Evolutionary conservation across 2,888 invertebrate species (phyloP).

Genomic region (Galerucella pusilla): DNA sequence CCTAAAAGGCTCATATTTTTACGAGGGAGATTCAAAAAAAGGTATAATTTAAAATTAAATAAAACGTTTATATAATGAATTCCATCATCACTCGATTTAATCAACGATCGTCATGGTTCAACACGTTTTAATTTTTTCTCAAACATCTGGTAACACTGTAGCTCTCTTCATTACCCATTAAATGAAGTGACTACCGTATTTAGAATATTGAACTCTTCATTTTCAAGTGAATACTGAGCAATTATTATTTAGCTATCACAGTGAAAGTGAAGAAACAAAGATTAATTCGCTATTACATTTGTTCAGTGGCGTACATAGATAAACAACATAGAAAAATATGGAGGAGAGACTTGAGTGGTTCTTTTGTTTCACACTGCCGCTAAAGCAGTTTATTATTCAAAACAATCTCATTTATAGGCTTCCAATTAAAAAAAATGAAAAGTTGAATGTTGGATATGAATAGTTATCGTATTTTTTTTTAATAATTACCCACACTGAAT

Average conservation of each 20-base stretch:
- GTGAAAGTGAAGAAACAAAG: slow-evolving; percentile 23
- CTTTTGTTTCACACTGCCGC: no score
- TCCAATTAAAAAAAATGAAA: no score
- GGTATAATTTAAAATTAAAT: no score
- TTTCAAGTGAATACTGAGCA: background rate
- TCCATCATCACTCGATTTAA: background rate
- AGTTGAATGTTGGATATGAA: no score
- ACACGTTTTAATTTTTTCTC: background rate
- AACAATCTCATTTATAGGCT: no score
- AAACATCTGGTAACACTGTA: background rate
- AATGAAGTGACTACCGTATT: slow-evolving; percentile 1
- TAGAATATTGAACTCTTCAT: slow-evolving; percentile 28
- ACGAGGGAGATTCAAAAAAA: no score
- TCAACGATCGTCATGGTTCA: background rate
- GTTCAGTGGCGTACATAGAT: background rate
- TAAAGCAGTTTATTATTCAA: no score
- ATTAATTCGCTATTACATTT: slow-evolving; percentile 13
- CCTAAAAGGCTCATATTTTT: no score
- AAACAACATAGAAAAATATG: background rate
- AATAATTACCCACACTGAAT: background rate
- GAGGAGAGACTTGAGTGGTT: no score
- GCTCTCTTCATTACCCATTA: background rate
- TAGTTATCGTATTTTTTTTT: slow-evolving; percentile 1
- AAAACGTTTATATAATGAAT: background rate
- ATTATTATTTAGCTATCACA: slow-evolving; percentile 11